Base-by-base conservation (phyloP, 2,888 invertebrate species). In the Drosophila differens region DNA sequence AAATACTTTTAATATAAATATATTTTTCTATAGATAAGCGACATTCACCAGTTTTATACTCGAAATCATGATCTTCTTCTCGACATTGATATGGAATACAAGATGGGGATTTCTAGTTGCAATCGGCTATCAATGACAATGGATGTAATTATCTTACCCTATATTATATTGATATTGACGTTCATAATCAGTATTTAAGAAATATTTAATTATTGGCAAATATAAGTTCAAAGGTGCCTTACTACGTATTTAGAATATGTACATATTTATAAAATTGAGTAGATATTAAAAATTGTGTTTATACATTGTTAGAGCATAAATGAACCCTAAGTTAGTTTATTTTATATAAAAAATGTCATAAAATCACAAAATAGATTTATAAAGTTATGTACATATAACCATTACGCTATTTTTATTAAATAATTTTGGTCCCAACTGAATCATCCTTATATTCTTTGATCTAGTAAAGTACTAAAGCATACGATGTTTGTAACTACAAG, bases 11-110 rank as follows among this genome's bases (percentile, higher is more conserved):
- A 47, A 22, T 22, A 47, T 22, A 47, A 25, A 47, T 47, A 22
- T 16, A 16, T 47, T 47, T 55, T 33, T 63, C 55, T 77, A 3
- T 93, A 95, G 95, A 95, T 96, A 51, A 96, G 96, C 90, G 96
- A 96, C 86, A 95, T 96, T 67, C 96, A 96, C 93, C 96, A 96
- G 90, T 96, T 96, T 93, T 96, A 96, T 93, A 96, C 96, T 0
- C 93, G 95, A 41, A 95, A 95, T 74, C 95, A 95, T n/a, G 93
- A 94, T 74, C 87, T 93, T 70, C 92, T 93, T 33, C 85, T 92
- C 12, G 93, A 93, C 59, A 91, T 93, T 58, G 94, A 94, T 73
- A 93, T 93, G 93, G 94, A 94, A 91, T 93, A 93, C 61, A 93
- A 93, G 89, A 93, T 93, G 90, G 93, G 94, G 69, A 91, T 92